Conservation (phyloP, 2,797 vertebrate species). For the Fringilla coelebs region DNA sequence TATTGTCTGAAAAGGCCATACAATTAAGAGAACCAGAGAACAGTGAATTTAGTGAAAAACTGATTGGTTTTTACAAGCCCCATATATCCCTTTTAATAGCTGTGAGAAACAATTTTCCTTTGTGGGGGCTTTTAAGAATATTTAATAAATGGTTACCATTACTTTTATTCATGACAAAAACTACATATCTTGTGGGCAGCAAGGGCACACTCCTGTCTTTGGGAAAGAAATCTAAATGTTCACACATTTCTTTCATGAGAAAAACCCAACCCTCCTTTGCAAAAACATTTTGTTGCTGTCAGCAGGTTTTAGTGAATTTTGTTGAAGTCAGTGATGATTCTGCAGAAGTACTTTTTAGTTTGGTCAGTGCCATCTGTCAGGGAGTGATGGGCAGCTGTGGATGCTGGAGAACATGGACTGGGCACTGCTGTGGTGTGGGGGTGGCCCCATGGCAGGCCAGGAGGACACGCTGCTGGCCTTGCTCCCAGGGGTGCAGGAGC, state of each 20-base stretch:
- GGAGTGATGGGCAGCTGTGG: background rate
- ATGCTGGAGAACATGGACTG: background rate
- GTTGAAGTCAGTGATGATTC: background rate
- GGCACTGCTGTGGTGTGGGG: background rate
- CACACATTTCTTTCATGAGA: background rate
- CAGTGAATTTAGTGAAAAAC: background rate
- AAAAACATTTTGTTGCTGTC: background rate
- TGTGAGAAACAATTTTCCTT: background rate
- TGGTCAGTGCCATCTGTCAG: background rate
- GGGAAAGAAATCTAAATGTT: background rate
- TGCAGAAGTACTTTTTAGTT: background rate
- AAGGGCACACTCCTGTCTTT: background rate
- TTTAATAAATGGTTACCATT: background rate
- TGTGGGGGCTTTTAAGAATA: background rate
- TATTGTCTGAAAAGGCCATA: background rate
- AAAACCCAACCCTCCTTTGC: background rate
- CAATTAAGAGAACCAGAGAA: background rate
- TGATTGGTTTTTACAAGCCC: background rate
- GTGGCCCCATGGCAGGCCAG: background rate
- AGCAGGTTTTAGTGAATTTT: background rate
- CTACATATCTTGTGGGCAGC: background rate
- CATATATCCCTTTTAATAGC: background rate
- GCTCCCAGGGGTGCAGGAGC: background rate
- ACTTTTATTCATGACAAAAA: background rate
- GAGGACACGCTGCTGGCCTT: background rate